These are phyloP conservation scores for Pollimyrus isidori DNA, from an alignment of 2,113 vertebrate species.

Conservation along the genomic window DNA sequence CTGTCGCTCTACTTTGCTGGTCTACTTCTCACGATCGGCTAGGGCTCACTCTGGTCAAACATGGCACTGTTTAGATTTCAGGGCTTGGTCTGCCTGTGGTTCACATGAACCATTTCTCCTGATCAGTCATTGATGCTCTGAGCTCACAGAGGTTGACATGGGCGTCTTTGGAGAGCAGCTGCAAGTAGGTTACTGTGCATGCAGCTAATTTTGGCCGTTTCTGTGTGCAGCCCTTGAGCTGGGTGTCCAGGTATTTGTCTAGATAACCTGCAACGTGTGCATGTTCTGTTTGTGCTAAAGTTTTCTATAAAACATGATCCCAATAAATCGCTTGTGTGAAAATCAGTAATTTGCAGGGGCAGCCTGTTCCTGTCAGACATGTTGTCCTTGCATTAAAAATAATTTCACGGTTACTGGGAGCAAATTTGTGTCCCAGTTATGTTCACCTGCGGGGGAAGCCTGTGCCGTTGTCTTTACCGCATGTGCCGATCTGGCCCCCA, in stretches of 20 bases:
- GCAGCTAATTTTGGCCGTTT: background rate
- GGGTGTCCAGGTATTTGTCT: background rate
- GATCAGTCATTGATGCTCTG: background rate
- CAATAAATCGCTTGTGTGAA: background rate
- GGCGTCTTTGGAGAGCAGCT: background rate
- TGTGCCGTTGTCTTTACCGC: background rate
- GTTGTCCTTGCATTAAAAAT: background rate
- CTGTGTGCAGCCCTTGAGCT: background rate
- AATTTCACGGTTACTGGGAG: background rate
- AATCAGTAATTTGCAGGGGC: background rate
- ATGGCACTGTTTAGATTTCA: background rate
- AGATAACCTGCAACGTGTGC: background rate
- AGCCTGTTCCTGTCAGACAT: background rate
- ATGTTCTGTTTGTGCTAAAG: background rate
- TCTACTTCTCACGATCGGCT: background rate
- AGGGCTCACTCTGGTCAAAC: background rate
- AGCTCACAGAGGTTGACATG: background rate
- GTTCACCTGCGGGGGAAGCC: background rate
- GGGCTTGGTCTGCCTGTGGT: background rate
- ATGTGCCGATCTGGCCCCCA: background rate
- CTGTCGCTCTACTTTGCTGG: background rate
- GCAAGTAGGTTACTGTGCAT: conserved; percentile 1
- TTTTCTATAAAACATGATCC: background rate
- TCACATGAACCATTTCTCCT: background rate
- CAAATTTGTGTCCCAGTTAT: background rate